phyloP scores from a whole-genome alignment of 2,797 vertebrate genomes.

The Oreochromis grahami region DNA sequence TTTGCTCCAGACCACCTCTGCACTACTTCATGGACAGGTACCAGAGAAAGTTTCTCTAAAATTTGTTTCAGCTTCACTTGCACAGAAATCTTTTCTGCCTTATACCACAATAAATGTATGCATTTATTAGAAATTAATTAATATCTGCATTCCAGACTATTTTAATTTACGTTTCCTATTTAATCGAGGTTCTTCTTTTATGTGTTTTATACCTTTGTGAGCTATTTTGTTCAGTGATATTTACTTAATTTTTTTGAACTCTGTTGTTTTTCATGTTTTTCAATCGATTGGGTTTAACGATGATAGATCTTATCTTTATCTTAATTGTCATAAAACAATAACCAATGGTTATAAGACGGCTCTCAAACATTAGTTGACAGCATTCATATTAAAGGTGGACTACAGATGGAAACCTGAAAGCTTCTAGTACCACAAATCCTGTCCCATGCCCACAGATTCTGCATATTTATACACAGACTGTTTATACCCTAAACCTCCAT shows the following conservation, averaged over 20 bases:
- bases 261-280: background rate
- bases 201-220: background rate
- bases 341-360: rapidly evolving
- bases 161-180: background rate
- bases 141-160: background rate
- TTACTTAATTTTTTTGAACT: background rate
- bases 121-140: background rate
- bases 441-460: background rate
- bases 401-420: background rate
- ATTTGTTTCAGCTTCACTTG: background rate
- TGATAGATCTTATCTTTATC: background rate
- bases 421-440: background rate
- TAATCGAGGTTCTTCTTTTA: background rate
- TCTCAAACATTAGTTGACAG: background rate
- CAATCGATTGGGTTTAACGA: rapidly evolving
- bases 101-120: rapidly evolving
- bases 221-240: background rate
- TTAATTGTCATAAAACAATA: background rate
- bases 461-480: background rate
- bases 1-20: background rate
- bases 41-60: background rate
- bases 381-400: background rate
- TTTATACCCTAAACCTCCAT: background rate
- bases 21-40: background rate
- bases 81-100: background rate